Conservation (phyloP, 2,113 vertebrate species). For the Phylloscopus trochilus region DNA sequence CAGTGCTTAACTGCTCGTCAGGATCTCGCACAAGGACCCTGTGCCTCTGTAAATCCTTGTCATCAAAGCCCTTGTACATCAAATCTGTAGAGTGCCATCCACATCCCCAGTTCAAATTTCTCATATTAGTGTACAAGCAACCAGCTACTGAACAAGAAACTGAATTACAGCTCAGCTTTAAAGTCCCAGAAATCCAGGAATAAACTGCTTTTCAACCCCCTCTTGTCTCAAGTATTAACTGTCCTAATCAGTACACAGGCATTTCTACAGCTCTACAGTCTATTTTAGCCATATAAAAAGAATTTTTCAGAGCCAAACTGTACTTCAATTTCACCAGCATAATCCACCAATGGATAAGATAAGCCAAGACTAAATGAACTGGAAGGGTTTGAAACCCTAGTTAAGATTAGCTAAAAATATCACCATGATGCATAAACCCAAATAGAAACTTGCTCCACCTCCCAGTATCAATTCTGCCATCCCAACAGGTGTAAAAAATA, state of each 20-base stretch:
- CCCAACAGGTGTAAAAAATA: conserved; percentile 63
- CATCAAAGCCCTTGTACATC: background rate
- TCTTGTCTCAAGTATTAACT: background rate
- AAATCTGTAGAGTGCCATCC: background rate
- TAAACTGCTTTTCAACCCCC: background rate
- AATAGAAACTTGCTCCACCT: conserved; percentile 42
- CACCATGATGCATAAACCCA: conserved; percentile 55
- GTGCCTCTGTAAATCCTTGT: background rate
- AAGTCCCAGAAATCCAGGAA: background rate
- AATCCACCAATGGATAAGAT: background rate
- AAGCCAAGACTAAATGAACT: conserved; percentile 12
- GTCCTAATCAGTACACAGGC: background rate
- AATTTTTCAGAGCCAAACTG: background rate
- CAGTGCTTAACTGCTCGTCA: background rate
- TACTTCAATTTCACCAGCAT: background rate
- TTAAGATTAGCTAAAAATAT: conserved; percentile 58
- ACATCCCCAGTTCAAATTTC: background rate
- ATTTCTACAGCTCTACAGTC: background rate
- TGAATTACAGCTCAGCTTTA: background rate
- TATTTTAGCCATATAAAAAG: background rate
- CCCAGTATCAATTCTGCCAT: conserved; percentile 23
- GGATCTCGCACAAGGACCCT: accelerated
- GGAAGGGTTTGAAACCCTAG: background rate
- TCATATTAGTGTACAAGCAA: background rate
- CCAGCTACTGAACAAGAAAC: background rate